phyloP scores from a whole-genome alignment of 2,797 vertebrate genomes.

The Xenops minutus region DNA sequence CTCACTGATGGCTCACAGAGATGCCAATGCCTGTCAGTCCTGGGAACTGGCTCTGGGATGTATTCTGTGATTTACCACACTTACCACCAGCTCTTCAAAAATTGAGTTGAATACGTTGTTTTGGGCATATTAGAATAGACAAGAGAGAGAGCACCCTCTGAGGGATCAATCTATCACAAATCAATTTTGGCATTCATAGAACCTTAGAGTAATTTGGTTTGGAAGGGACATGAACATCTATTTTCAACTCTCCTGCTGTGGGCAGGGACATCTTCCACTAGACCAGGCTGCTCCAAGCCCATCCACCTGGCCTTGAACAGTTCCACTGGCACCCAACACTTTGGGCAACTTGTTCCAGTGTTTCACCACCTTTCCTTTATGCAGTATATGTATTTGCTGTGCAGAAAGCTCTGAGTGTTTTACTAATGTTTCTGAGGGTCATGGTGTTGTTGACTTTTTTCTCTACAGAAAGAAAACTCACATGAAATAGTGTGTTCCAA shows the following conservation, averaged over 20 bases:
- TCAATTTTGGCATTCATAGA: not conserved
- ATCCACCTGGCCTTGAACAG: not conserved
- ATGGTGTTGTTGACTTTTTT: not conserved
- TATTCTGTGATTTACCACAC: not conserved
- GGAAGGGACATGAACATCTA: not conserved
- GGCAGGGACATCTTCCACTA: not conserved
- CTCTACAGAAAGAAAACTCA: not conserved
- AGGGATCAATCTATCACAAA: not conserved
- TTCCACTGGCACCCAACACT: not conserved
- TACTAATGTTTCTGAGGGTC: not conserved
- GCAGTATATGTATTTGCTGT: not conserved
- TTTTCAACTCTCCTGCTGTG: not conserved
- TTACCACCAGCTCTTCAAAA: not conserved
- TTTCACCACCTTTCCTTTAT: not conserved
- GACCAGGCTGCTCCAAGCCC: not conserved
- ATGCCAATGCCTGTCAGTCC: not conserved
- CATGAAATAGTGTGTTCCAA: accelerated
- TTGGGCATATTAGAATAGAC: not conserved
- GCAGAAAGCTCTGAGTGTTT: not conserved
- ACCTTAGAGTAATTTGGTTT: not conserved
- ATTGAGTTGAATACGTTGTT: not conserved
- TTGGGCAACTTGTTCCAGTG: not conserved
- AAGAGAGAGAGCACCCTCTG: accelerated
- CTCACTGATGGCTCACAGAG: not conserved
- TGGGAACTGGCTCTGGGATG: not conserved